Conservation (phyloP, 2,888 invertebrate species). For the Ochlodes sylvanus region DNA sequence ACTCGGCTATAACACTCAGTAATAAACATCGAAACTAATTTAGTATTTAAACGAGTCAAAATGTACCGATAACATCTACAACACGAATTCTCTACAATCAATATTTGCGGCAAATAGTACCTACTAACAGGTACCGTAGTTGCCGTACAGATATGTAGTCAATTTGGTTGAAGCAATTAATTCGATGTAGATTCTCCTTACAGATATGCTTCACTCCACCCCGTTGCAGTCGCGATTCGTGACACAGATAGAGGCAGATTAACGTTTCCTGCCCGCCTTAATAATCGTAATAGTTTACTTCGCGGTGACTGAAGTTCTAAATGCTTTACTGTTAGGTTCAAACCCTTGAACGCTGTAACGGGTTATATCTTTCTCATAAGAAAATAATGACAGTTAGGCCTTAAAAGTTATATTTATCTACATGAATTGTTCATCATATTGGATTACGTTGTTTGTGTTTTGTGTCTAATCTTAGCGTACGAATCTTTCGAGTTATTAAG, state of each 20-base stretch:
- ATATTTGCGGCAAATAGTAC: conserved; percentile 44
- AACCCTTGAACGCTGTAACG: conserved; percentile 34
- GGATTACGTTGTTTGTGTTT: no score
- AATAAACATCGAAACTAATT: conserved; percentile 22
- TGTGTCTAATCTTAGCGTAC: no score
- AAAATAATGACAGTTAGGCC: background rate
- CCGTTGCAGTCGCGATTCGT: conserved; percentile 62
- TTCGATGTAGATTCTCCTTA: conserved; percentile 60
- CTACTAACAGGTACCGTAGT: conserved; percentile 55
- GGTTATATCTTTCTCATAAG: conserved; percentile 1
- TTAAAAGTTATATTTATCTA: no score
- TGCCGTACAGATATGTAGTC: conserved; percentile 49
- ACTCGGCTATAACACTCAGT: background rate
- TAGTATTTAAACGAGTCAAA: conserved; percentile 57
- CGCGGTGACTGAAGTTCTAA: conserved; percentile 37
- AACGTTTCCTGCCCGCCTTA: conserved; percentile 44
- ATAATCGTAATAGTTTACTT: conserved; percentile 37
- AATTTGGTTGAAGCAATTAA: conserved; percentile 47
- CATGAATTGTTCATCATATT: no score
- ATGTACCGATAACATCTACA: conserved; percentile 55
- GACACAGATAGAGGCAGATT: conserved; percentile 67
- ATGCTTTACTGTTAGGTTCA: conserved; percentile 30
- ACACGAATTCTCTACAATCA: conserved; percentile 49
- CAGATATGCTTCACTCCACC: conserved; percentile 57
- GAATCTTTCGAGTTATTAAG: no score